Evolutionary conservation across 2,888 invertebrate genomes (phyloP), one percentile per base, ranked within the genome.

Genomic region (Amiota minor): DNA sequence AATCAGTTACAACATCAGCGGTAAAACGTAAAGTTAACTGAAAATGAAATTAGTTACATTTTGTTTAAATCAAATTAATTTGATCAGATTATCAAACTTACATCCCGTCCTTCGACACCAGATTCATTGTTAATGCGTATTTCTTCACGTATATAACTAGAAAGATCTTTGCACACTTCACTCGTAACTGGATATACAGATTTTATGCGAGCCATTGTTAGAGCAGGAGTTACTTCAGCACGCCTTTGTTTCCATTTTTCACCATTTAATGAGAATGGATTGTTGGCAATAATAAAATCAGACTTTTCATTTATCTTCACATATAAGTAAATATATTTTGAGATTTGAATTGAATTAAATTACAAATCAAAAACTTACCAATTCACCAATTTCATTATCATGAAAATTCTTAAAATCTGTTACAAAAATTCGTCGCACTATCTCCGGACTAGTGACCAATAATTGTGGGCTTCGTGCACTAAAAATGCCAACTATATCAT

Each of bases 161-260:
- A 86, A 76, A 92, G 81, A 59, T 87, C 86, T 9, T 88, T 78
- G 11, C 90, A 88, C 9, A 91, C 91, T 20, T 90, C 88, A 16
- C 86, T 83, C 9, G 92, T 89, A 4, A 91, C 86, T 0, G 90
- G 89, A 74, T 91, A 91, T 79, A 91, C 90, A 0, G 90, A 85
- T 78, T 91, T 92, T 14, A 89, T 91, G 74, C 91, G 91, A 55
- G 89, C 90, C 12, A 88, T 84, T 1, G 92, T 91, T 46, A 92
- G 89, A 1, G 90, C 90, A 0, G 91, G 91, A 0, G 91, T 90
- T 16, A 92, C 77, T 77, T 91, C 90, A 1, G 88, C 83, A 9
- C 92, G 88, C 1, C 90, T 82, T 1, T 87, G 85, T 74, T 91
- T 91, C 92, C 92, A 92, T 76, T 89, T 83, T 14, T 90, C 86